These are phyloP conservation scores for Poeciliopsis infans DNA, from an alignment of 2,797 vertebrate species.

Conservation along the genomic window DNA sequence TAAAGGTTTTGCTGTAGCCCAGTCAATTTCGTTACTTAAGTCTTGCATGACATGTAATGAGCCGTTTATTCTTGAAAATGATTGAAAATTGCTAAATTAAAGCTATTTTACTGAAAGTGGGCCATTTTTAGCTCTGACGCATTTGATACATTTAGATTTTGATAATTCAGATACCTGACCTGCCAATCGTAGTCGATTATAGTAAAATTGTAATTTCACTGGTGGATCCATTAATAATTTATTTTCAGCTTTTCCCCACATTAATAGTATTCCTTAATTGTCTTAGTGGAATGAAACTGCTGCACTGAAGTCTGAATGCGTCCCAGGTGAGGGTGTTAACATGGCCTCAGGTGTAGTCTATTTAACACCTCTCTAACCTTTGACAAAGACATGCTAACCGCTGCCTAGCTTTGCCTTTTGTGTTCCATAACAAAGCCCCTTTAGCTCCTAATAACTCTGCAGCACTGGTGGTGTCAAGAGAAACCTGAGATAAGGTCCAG, in stretches of 20 bases:
- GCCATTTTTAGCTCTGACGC: not conserved
- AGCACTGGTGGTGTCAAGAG: conserved; percentile 66
- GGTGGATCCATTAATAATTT: conserved; percentile 7
- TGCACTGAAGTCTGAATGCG: conserved; percentile 31
- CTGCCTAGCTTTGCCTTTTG: conserved; percentile 76
- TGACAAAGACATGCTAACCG: conserved; percentile 79
- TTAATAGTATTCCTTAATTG: not conserved
- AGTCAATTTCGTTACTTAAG: not conserved
- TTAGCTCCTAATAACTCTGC: conserved; percentile 77
- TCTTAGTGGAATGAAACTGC: conserved; percentile 31
- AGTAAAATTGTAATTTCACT: conserved; percentile 4
- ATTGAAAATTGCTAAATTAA: not conserved
- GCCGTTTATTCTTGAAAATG: not conserved
- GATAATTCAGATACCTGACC: not conserved
- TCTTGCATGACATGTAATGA: not conserved
- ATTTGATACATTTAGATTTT: not conserved
- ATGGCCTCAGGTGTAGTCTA: conserved; percentile 73
- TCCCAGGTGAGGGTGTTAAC: conserved; percentile 76
- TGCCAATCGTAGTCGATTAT: not conserved
- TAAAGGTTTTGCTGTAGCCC: not conserved
- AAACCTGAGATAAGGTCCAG: conserved; percentile 80
- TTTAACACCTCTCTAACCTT: conserved; percentile 78
- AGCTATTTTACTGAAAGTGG: not conserved
- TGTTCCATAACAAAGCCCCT: conserved; percentile 79
- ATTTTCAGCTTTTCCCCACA: not conserved